Conservation (phyloP, 2,888 invertebrate species). For the Spisula solida region DNA sequence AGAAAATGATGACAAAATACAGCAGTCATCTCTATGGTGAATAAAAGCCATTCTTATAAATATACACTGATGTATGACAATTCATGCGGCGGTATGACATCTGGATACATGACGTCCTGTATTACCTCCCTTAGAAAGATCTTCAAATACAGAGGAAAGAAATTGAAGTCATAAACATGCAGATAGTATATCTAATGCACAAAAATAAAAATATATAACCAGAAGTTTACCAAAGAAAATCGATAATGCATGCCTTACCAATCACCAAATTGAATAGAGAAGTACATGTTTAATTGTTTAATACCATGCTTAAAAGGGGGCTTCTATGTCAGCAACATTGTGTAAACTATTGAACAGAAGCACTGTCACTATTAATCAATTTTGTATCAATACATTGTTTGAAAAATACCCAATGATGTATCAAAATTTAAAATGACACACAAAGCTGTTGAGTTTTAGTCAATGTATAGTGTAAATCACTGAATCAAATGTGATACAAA, state of each 20-base stretch:
- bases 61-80: constrained; percentile 35
- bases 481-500: too few species aligned
- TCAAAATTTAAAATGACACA: too few species aligned
- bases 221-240: constrained; percentile 21
- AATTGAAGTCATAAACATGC: constrained; percentile 34
- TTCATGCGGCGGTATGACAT: constrained; percentile 37
- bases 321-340: background rate
- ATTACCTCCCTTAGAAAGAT: constrained; percentile 48
- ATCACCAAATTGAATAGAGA: constrained; percentile 6
- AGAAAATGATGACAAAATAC: constrained; percentile 31
- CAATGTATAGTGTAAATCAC: too few species aligned
- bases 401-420: too few species aligned
- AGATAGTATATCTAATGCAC: constrained; percentile 30
- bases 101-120: constrained; percentile 13
- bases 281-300: background rate
- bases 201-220: constrained; percentile 30
- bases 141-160: constrained; percentile 20
- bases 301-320: background rate
- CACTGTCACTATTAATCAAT: too few species aligned
- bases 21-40: constrained; percentile 32
- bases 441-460: too few species aligned
- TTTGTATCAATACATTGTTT: too few species aligned
- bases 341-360: background rate
- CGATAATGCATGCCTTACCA: constrained; percentile 23
- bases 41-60: constrained; percentile 45